These are phyloP conservation scores for Drosophila fulvimacula DNA, from an alignment of 2,888 invertebrate species.

Conservation along the genomic window DNA sequence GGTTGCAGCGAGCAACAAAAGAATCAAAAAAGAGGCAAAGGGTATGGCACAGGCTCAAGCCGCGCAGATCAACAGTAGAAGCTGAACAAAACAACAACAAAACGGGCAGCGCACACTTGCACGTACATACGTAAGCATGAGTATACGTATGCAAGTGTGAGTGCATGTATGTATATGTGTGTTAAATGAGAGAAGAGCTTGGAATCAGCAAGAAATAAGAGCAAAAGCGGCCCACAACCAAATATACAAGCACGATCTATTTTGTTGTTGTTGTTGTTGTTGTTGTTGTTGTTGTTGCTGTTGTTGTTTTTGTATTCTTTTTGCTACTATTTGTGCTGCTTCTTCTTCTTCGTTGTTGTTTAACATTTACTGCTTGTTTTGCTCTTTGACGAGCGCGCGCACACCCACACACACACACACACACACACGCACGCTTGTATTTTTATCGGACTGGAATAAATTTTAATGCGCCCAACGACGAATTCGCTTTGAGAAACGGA, in stretches of 20 bases:
- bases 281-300: too few species aligned
- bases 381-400: conserved; percentile 23
- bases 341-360: conserved; percentile 27
- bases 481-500: conserved; percentile 60
- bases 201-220: conserved; percentile 52
- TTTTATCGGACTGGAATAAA: conserved; percentile 65
- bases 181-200: conserved; percentile 32
- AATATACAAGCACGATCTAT: conserved; percentile 64
- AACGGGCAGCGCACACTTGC: conserved; percentile 3
- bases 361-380: conserved; percentile 33
- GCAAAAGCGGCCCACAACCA: conserved; percentile 37
- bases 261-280: conserved; percentile 36
- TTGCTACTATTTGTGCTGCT: conserved; percentile 29
- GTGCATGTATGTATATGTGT: neutral
- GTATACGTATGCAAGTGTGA: neutral
- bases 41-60: conserved; percentile 41
- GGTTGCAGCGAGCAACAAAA: conserved; percentile 32
- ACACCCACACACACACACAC: conserved; percentile 6
- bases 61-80: neutral
- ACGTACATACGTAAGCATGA: neutral
- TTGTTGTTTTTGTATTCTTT: conserved; percentile 20
- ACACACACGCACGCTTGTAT: conserved; percentile 8
- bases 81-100: neutral
- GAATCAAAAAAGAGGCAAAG: conserved; percentile 28
- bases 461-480: conserved; percentile 60